A percentile compares a stretch with the other conserved stretches of the same genome.
Evolutionary conservation across 2,888 invertebrate species (phyloP).

Genomic region (Napeogenes sylphis): DNA sequence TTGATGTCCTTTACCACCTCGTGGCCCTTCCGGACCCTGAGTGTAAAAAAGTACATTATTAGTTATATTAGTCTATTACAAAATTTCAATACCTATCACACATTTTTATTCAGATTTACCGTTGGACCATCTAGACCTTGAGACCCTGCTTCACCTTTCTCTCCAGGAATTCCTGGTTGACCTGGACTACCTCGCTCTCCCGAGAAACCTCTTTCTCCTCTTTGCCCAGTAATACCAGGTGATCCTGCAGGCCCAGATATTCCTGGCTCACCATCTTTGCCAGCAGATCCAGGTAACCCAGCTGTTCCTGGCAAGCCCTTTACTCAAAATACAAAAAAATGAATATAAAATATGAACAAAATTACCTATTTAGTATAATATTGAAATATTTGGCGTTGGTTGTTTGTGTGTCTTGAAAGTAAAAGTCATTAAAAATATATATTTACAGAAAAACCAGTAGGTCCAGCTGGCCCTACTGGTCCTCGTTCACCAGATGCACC

Average conservation of each 20-base stretch:
- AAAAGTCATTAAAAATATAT: neutral
- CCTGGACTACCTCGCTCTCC: conserved; percentile 86
- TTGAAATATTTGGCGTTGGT: no score
- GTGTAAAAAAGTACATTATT: conserved; percentile 16
- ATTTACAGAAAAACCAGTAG: conserved; percentile 87
- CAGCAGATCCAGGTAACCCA: conserved; percentile 84
- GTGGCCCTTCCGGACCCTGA: conserved; percentile 81
- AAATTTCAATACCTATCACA: neutral
- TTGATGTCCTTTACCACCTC: conserved; percentile 84
- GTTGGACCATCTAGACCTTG: conserved; percentile 84
- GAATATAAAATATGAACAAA: neutral
- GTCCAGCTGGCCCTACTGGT: conserved; percentile 85
- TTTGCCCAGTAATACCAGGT: conserved; percentile 78
- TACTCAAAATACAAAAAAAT: conserved; percentile 4
- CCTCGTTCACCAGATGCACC: conserved; percentile 88
- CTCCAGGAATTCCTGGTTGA: conserved; percentile 80
- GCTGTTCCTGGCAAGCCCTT: conserved; percentile 85
- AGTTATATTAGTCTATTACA: no score
- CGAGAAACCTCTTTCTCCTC: conserved; percentile 84
- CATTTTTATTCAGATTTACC: conserved; percentile 54
- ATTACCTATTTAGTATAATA: no score
- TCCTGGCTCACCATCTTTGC: conserved; percentile 89
- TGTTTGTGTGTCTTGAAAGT: no score
- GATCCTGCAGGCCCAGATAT: conserved; percentile 81
- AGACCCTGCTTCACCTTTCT: conserved; percentile 80